Evolutionary conservation across 2,888 invertebrate genomes (phyloP).

Genomic region (Cheilosia scutellata): DNA sequence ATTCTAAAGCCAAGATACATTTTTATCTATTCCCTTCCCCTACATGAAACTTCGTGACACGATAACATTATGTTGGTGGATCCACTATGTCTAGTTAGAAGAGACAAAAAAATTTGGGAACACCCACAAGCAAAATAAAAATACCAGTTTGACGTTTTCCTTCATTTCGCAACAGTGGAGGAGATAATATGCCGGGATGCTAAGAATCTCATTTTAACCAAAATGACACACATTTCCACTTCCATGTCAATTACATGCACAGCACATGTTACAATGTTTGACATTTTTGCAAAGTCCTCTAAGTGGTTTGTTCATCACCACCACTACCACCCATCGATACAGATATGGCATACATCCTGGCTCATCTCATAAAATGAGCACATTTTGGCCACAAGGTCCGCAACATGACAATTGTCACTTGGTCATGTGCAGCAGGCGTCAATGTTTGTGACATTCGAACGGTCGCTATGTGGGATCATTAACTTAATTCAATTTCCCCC

Average conservation of each 20-base stretch:
- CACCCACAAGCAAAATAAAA: no score
- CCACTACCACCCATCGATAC: conserved; percentile 3
- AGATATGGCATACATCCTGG: conserved; percentile 7
- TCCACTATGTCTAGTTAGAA: neutral
- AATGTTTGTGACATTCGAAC: conserved; percentile 1
- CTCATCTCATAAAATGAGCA: neutral
- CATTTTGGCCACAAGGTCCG: conserved; percentile 5
- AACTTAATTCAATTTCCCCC: conserved; percentile 12
- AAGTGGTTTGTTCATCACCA: conserved; percentile 2
- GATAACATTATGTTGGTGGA: neutral
- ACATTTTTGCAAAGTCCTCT: conserved; percentile 5
- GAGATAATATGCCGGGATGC: neutral
- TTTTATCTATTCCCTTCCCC: neutral
- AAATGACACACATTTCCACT: conserved; percentile 21
- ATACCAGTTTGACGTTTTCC: neutral
- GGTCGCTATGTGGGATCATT: conserved; percentile 11
- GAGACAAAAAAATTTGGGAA: neutral
- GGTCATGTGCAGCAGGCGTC: neutral
- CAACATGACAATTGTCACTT: conserved; percentile 6
- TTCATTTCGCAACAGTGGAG: neutral
- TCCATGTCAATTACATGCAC: conserved; percentile 13
- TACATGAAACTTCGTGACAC: neutral
- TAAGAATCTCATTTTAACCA: conserved; percentile 9
- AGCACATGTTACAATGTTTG: conserved; percentile 27
- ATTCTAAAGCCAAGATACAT: conserved; percentile 1